Evolutionary conservation across 2,113 vertebrate genomes (phyloP).

Genomic region (Piaya cayana): DNA sequence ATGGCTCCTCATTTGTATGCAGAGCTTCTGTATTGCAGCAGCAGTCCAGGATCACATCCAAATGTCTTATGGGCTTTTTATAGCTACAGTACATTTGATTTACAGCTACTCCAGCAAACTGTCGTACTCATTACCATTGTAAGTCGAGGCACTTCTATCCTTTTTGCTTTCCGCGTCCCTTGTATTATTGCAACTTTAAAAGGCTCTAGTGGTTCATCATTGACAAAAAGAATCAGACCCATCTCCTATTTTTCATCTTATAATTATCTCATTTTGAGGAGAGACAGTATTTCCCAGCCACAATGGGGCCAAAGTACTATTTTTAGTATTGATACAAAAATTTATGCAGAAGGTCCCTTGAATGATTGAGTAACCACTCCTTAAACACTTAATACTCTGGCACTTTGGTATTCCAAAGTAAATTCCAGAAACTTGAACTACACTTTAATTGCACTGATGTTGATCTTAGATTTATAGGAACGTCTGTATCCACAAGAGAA

Average conservation of each 20-base stretch:
- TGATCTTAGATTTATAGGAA: constrained; percentile 49
- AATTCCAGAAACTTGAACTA: constrained; percentile 40
- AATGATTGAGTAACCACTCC: not conserved
- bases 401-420: constrained; percentile 6
- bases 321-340: not conserved
- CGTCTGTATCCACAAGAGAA: constrained; percentile 54
- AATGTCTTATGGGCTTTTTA: constrained; percentile 61
- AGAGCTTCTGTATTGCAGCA: not conserved
- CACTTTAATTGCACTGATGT: constrained; percentile 11
- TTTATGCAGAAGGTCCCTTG: not conserved
- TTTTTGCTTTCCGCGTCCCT: constrained; percentile 39
- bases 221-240: constrained; percentile 54
- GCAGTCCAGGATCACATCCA: constrained; percentile 48
- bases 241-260: not conserved
- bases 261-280: constrained; percentile 35
- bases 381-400: constrained; percentile 7
- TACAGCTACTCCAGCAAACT: constrained; percentile 70
- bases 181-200: constrained; percentile 59
- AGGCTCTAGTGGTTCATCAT: constrained; percentile 49
- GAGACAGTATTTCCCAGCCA: not conserved
- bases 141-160: constrained; percentile 49
- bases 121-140: constrained; percentile 62
- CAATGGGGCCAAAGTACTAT: not conserved
- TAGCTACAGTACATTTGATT: constrained; percentile 71
- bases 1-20: constrained; percentile 50